A percentile compares a stretch with the other conserved stretches of the same genome.
Conservation (phyloP, 2,797 vertebrate genomes). For the Ataeniobius toweri region DNA sequence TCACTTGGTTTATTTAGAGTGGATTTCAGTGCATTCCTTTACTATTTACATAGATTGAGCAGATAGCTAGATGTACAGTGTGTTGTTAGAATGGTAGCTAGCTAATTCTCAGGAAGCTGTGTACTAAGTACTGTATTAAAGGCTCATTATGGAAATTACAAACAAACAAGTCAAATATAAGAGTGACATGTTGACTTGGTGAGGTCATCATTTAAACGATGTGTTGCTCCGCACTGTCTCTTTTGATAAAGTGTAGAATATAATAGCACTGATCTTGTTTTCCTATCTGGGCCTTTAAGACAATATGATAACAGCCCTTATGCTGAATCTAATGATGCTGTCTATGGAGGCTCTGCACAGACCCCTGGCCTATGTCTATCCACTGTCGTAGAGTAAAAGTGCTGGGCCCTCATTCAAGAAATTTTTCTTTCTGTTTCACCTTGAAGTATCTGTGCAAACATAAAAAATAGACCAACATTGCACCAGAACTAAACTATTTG, state of each 20-base stretch:
- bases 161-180: slow-evolving; percentile 14
- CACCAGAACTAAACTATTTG: slow-evolving; percentile 46
- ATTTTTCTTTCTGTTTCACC: slow-evolving; percentile 40
- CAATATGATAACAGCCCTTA: slow-evolving; percentile 66
- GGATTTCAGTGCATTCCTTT: slow-evolving; percentile 48
- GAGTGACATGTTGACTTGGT: slow-evolving; percentile 6
- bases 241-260: slow-evolving; percentile 9
- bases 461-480: slow-evolving; percentile 17
- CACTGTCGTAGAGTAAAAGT: slow-evolving; percentile 32
- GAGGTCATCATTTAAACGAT: not conserved
- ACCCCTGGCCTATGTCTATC: slow-evolving; percentile 41
- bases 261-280: slow-evolving; percentile 23
- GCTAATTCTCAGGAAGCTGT: slow-evolving; percentile 83
- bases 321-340: slow-evolving; percentile 65
- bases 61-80: slow-evolving; percentile 70
- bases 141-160: slow-evolving; percentile 59
- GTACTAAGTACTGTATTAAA: slow-evolving; percentile 71
- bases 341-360: slow-evolving; percentile 57
- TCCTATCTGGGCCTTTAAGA: slow-evolving; percentile 67
- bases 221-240: not conserved
- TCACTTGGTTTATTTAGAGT: slow-evolving; percentile 8
- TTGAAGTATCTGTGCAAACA: slow-evolving; percentile 34
- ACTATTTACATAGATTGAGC: slow-evolving; percentile 53
- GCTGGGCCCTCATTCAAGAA: slow-evolving; percentile 50
- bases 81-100: slow-evolving; percentile 65